Conservation (phyloP, 1,140 invertebrate genomes). For the Nephotettix cincticeps region DNA sequence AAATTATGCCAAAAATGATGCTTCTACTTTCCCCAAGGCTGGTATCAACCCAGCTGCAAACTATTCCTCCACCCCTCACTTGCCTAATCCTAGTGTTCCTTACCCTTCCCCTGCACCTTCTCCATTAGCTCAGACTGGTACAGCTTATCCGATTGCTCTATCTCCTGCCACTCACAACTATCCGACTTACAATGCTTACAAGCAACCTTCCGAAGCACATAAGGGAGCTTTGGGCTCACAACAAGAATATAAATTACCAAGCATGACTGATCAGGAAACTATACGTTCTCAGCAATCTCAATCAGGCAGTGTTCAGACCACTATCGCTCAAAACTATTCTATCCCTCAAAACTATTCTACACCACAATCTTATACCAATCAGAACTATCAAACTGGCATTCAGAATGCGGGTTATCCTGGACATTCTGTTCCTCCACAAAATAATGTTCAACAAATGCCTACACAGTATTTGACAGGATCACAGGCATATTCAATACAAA, state of each 20-base stretch:
- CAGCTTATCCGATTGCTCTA: not conserved
- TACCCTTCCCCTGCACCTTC: slow-evolving; percentile 2
- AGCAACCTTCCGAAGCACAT: not conserved
- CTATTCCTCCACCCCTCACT: not conserved
- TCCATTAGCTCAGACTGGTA: not conserved
- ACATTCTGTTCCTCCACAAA: no score
- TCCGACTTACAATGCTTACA: not conserved
- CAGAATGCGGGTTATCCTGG: slow-evolving; percentile 3
- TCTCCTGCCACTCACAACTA: slow-evolving; percentile 3
- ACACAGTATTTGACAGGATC: not conserved
- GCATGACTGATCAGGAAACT: not conserved
- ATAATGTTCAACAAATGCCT: not conserved
- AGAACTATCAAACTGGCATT: not conserved
- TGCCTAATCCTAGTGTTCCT: not conserved
- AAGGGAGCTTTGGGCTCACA: no score
- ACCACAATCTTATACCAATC: not conserved
- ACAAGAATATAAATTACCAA: slow-evolving; percentile 37
- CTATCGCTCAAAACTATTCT: no score
- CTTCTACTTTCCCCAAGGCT: no score
- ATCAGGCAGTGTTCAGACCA: no score
- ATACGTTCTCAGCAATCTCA: not conserved
- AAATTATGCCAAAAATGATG: not conserved
- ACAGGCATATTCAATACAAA: not conserved
- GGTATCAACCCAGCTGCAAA: not conserved
- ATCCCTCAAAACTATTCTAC: not conserved